Conservation (phyloP, 2,888 invertebrate species). For the Cephus pulcher region DNA sequence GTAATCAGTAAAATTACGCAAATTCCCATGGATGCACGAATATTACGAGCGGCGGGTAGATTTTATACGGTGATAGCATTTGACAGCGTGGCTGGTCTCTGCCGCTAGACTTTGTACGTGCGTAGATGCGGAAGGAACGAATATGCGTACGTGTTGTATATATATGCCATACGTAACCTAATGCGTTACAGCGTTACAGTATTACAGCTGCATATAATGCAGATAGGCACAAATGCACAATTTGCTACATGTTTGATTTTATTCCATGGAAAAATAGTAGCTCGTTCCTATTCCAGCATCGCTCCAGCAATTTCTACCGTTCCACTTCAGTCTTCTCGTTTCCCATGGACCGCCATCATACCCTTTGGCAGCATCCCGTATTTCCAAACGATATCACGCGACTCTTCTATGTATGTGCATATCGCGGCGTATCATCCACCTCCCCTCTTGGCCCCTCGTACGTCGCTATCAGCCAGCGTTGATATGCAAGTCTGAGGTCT, state of each 20-base stretch:
- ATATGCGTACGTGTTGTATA: neutral
- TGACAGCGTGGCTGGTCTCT: conserved; percentile 23
- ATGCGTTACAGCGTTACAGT: neutral
- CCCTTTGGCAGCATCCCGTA: neutral
- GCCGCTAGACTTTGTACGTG: conserved; percentile 29
- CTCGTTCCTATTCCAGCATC: conserved; percentile 25
- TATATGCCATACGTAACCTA: neutral
- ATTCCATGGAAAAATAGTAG: conserved; percentile 29
- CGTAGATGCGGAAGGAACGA: conserved; percentile 12
- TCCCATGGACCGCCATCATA: neutral
- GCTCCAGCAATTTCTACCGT: neutral
- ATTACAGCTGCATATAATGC: neutral
- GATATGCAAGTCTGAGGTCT: neutral
- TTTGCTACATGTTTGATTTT: conserved; percentile 38
- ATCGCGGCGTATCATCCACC: neutral
- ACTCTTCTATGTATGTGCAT: neutral
- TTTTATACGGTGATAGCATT: conserved; percentile 38
- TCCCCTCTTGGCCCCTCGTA: neutral
- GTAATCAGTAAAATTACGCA: neutral
- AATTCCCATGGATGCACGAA: conserved; percentile 27
- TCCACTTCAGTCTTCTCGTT: conserved; percentile 15
- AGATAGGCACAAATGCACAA: conserved; percentile 24
- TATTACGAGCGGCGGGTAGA: conserved; percentile 29
- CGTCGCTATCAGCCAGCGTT: neutral
- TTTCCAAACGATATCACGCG: neutral